These are phyloP conservation scores for Nymphalis urticae DNA, from an alignment of 2,888 invertebrate species.

Conservation along the genomic window DNA sequence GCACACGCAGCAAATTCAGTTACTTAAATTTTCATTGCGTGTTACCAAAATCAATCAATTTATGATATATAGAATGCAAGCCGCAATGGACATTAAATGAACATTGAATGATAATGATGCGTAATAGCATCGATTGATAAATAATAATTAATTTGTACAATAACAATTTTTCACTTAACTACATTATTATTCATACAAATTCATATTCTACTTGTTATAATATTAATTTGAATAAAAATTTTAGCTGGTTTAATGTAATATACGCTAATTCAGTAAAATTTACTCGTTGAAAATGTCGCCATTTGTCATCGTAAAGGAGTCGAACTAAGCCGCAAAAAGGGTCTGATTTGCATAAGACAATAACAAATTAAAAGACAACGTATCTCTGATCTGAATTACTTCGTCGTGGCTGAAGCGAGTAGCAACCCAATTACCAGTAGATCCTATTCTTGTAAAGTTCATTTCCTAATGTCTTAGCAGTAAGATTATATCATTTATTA, in stretches of 20 bases:
- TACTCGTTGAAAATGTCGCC: slow-evolving; percentile 55
- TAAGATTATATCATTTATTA: neutral
- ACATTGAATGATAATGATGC: no score
- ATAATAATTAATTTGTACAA: no score
- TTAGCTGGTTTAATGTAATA: neutral
- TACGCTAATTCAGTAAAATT: slow-evolving; percentile 52
- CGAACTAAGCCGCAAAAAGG: slow-evolving; percentile 53
- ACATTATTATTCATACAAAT: no score
- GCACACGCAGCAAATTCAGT: no score
- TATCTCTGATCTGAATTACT: slow-evolving; percentile 45
- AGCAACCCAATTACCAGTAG: slow-evolving; percentile 15
- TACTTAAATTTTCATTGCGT: no score
- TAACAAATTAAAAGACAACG: slow-evolving; percentile 50
- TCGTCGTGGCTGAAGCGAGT: slow-evolving; percentile 30
- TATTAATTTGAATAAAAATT: neutral
- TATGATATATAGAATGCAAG: no score
- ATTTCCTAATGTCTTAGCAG: neutral
- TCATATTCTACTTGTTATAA: no score
- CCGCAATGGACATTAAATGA: no score
- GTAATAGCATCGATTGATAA: no score
- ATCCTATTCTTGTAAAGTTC: slow-evolving; percentile 9
- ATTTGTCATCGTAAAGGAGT: slow-evolving; percentile 57
- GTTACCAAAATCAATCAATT: no score
- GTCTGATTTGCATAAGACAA: slow-evolving; percentile 53
- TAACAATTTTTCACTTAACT: no score